Base-by-base conservation (phyloP, 2,113 vertebrate species). In the Oncorhynchus nerka region DNA sequence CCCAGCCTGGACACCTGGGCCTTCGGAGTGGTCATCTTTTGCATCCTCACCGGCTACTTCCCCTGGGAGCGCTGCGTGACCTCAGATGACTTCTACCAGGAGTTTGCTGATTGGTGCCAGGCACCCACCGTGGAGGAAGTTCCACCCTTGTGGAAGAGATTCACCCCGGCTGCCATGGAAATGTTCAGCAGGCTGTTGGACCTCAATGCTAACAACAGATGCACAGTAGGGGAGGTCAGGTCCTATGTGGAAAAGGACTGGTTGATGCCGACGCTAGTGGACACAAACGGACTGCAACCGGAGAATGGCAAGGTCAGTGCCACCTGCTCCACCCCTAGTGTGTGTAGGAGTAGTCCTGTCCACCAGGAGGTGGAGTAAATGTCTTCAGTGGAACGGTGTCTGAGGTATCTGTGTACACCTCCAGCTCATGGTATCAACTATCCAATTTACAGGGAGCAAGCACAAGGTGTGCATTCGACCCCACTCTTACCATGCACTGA, bases 1-100 rank as follows among this genome's bases (percentile, higher is more conserved):
- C 86, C 94, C 0, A 94, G 95, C 80, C 85, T 98, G 84, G 97
- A 99, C 0, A 95, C 96, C 4, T 99, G 96, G 95, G 96, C 97
- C 0, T 96, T 99, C 0, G 97, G 95, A 0, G 96, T 98, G 72
- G 90, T 99, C 67, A 93, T 98, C 11, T 99, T 98, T 89, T 98
- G 96, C 86, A 93, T 98, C 24, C 95, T 99, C 66, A 98, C 97
- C 0, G 97, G 97, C 39, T 97, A 95, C 86, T 98, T 98, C 85
- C 97, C 97, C 77, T 98, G 97, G 97, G 97, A 98, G 77, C 86
- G 92, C 86, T 97, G 95, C 72, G 79, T 92, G 75, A 87, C 89
- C 0, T 71, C 89, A 0, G 97, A 98, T 67, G 94, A 95, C 74
- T 98, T 96, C 91, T 98, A 96, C n/a, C 92, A 94, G 85, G 96